Base-by-base conservation (phyloP, 2,113 vertebrate genomes). In the Poeciliopsis turrubarensis region DNA sequence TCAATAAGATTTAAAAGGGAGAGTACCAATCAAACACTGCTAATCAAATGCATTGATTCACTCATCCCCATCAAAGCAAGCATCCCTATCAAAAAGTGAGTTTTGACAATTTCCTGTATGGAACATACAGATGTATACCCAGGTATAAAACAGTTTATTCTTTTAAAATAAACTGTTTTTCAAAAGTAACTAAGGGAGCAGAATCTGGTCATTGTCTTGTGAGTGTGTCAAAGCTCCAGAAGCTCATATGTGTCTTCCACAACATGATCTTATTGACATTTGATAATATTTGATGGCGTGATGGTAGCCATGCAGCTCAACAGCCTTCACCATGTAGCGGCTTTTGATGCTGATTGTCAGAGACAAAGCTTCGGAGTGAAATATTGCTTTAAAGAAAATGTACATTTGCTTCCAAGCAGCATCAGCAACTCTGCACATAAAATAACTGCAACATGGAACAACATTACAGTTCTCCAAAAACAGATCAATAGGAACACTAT, bases 391-490 rank as follows among this genome's bases (percentile, higher is more conserved):
- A 66, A 73, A 61, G 79, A 51, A 75, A 80, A 54, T 15, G 37
- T 54, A 30, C 80, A 41, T 64, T 41, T 83, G 73, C 37, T 51
- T 62, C 27, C 65, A 22, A 89, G 86, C 85, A 83, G 75, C 80
- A 78, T 90, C 90, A 91, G 88, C 83, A 89, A 30, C 67, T 86
- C 51, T 74, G 82, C 73, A 73, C 68, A 75, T 80, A 68, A 72
- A 84, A 81, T 34, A 73, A 75, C 22, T 66, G 80, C 54, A 70
- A 11, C 75, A 62, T 81, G 82, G 41, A 81, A 70, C 70, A 61
- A 83, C 75, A 81, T 80, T 72, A 75, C 34, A 31, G 68, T 65
- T 3, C 70, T 63, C 27, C 67, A 72, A 32, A 69, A 79, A 73
- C 34, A 65, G 70, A 91, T 87, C 89, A 70, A 89, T 89, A 85